Percentiles rank a stretch among this genome's conserved stretches.
Evolutionary conservation across 2,113 vertebrate genomes (phyloP).

Genomic region (Oostethus manadensis): DNA sequence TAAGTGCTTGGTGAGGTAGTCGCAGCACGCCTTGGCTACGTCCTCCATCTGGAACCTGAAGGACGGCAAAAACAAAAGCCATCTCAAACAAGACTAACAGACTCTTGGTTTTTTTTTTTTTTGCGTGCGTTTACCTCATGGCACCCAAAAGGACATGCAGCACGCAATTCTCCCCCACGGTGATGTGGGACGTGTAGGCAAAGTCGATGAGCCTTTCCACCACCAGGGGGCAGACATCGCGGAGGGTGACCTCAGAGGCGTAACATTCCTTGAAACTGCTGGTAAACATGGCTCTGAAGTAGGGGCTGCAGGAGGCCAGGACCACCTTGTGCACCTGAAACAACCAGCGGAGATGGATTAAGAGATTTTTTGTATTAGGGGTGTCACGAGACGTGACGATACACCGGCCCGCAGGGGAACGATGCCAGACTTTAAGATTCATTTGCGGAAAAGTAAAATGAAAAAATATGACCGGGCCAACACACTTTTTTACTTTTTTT

Average conservation of each 20-base stretch:
- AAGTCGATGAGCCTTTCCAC: conserved; percentile 77
- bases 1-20: conserved; percentile 76
- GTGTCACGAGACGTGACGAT: too few species aligned
- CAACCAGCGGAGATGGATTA: not conserved
- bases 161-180: conserved; percentile 76
- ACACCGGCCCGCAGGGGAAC: too few species aligned
- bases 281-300: conserved; percentile 83
- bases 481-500: too few species aligned
- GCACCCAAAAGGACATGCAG: conserved; percentile 75
- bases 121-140: conserved; percentile 61
- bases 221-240: conserved; percentile 74
- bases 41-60: conserved; percentile 76
- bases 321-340: conserved; percentile 75
- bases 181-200: conserved; percentile 77
- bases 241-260: conserved; percentile 73
- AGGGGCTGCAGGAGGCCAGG: conserved; percentile 76
- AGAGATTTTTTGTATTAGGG: not conserved
- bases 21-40: conserved; percentile 75
- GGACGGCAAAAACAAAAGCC: not conserved
- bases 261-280: conserved; percentile 74
- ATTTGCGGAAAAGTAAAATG: too few species aligned
- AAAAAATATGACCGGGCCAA: too few species aligned
- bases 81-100: not conserved
- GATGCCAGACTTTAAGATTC: too few species aligned
- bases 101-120: not conserved